Percentiles rank a stretch among this genome's conserved stretches.
Evolutionary conservation across 2,888 invertebrate species (phyloP).

Genomic region (Salpingus planirostris): DNA sequence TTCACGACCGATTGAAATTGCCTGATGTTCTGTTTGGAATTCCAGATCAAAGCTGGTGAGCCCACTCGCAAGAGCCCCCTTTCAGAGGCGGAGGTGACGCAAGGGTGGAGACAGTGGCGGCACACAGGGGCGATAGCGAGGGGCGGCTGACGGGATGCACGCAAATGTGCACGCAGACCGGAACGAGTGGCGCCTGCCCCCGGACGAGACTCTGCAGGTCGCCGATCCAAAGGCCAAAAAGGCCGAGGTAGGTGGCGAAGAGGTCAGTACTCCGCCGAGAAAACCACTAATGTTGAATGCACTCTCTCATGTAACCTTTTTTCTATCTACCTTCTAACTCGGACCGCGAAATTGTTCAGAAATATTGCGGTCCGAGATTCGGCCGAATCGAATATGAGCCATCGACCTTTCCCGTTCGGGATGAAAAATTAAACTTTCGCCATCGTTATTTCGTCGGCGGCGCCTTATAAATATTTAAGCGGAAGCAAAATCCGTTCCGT

Average conservation of each 20-base stretch:
- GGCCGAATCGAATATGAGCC: too few species aligned
- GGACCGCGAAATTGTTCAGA: too few species aligned
- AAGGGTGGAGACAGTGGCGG: conserved; percentile 31
- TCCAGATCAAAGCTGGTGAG: conserved; percentile 15
- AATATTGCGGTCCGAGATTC: too few species aligned
- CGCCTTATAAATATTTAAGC: conserved; percentile 2
- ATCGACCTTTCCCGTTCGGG: too few species aligned
- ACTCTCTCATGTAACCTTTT: too few species aligned
- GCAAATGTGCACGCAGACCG: conserved; percentile 82
- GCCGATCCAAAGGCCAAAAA: conserved; percentile 79
- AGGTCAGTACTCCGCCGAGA: conserved; percentile 46
- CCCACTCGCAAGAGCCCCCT: conserved; percentile 8
- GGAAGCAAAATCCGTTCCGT: conserved; percentile 3
- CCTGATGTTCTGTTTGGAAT: conserved; percentile 3
- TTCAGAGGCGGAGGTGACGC: conserved; percentile 15
- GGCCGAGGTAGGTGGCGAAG: conserved; percentile 55
- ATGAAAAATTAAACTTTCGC: too few species aligned
- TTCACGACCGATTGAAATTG: too few species aligned
- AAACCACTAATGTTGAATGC: too few species aligned
- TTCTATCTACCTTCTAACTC: too few species aligned
- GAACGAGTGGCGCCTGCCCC: conserved; percentile 86
- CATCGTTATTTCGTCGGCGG: background rate
- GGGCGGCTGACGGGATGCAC: conserved; percentile 69
- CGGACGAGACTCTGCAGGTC: conserved; percentile 86
- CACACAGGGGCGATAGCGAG: conserved; percentile 48